phyloP scores from a whole-genome alignment of 2,888 invertebrate genomes.

The Formica aserva region DNA sequence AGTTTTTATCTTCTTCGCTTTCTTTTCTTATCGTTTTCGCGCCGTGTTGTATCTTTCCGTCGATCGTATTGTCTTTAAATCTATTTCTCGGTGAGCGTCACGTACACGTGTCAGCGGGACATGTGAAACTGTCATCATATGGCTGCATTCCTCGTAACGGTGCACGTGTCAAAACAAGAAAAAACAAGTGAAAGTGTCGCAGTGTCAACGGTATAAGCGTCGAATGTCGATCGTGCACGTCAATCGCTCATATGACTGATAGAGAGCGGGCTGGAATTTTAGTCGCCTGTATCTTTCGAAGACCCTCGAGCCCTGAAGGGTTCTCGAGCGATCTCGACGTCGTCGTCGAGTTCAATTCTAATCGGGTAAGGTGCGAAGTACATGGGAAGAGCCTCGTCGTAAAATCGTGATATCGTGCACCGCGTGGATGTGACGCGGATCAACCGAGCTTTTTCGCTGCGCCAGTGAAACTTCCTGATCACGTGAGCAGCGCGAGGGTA shows the following conservation, averaged over 20 bases:
- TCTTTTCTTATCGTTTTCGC: slow-evolving; percentile 10
- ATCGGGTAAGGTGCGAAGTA: neutral
- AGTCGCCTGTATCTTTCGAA: neutral
- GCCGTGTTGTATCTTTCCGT: neutral
- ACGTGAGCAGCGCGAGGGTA: slow-evolving; percentile 62
- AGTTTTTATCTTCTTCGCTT: slow-evolving; percentile 12
- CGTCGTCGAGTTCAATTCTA: neutral
- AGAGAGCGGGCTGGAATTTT: neutral
- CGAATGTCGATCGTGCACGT: neutral
- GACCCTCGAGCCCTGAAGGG: neutral
- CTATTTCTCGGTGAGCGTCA: slow-evolving; percentile 12
- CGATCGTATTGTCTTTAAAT: neutral
- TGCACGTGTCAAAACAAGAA: slow-evolving; percentile 64
- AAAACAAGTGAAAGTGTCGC: slow-evolving; percentile 48
- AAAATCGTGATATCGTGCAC: slow-evolving; percentile 6
- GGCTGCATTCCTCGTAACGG: slow-evolving; percentile 8
- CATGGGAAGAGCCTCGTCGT: neutral
- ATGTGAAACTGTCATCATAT: neutral
- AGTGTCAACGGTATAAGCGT: neutral
- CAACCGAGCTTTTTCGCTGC: slow-evolving; percentile 58
- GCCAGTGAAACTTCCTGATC: slow-evolving; percentile 70
- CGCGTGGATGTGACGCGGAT: slow-evolving; percentile 25
- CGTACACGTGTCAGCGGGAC: slow-evolving; percentile 56
- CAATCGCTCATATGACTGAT: neutral
- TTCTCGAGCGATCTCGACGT: neutral